These are phyloP conservation scores for Falco rusticolus DNA, from an alignment of 2,797 vertebrate species.

Conservation along the genomic window DNA sequence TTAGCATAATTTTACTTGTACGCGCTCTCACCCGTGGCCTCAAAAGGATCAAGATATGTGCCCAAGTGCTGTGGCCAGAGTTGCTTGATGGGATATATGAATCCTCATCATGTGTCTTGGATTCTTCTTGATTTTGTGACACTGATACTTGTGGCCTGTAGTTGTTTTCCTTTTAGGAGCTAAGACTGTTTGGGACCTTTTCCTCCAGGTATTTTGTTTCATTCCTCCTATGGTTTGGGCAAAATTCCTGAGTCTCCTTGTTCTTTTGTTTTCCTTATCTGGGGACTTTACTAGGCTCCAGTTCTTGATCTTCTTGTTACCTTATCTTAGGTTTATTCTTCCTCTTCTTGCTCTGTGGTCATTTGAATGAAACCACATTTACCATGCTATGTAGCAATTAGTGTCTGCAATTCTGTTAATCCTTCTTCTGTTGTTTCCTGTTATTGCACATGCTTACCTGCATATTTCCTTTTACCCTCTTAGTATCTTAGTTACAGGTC, in stretches of 20 bases:
- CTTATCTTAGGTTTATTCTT: not conserved
- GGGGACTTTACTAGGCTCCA: fast-evolving
- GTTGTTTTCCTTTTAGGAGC: no score
- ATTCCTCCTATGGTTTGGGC: not conserved
- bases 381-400: not conserved
- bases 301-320: not conserved
- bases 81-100: not conserved
- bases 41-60: not conserved
- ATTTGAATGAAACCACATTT: not conserved
- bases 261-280: not conserved
- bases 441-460: fast-evolving
- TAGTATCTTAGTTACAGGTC: not conserved
- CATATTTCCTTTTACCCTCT: fast-evolving
- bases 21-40: fast-evolving
- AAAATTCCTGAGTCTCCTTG: not conserved
- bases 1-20: not conserved
- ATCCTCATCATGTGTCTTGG: fast-evolving
- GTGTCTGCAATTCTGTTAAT: not conserved
- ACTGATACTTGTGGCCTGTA: not conserved
- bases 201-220: not conserved
- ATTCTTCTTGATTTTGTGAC: not conserved
- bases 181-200: not conserved
- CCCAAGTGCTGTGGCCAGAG: no score
- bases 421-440: not conserved
- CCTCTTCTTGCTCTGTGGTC: not conserved